Base-by-base conservation (phyloP, 2,113 vertebrate genomes). In the Cisticola juncidis region DNA sequence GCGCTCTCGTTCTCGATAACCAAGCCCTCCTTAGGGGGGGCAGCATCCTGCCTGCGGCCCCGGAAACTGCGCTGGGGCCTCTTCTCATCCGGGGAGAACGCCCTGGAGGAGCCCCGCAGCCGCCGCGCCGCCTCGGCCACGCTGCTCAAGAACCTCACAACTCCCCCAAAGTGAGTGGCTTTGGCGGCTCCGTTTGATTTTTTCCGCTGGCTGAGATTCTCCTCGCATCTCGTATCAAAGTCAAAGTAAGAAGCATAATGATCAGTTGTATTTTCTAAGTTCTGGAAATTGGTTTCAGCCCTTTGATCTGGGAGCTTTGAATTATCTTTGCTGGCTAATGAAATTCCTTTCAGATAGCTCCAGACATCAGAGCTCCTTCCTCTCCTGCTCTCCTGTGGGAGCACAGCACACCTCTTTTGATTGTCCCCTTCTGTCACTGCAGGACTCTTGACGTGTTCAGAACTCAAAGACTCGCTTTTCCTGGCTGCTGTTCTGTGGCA, bases 261-360 rank as follows among this genome's bases (percentile, higher is more conserved):
- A 96, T 98, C 98, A 5, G 97, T 95, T 61, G 95, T 97, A 77
- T 98, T 97, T 94, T 98, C 98, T 29, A 98, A 69, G 35, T 98
- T 98, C 93, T 97, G 98, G 90, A 98, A 97, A 95, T 95, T 98
- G 21, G 97, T 98, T 90, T 98, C 98, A 71, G 97, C 97, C 80
- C 98, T 98, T 97, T 98, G 98, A 94, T 98, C 98, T 40, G 97
- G 91, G 73, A 96, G 96, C 61, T 97, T 98, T 40, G 98, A 97
- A 70, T 97, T 95, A 89, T 98, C 97, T 94, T 97, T 98, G 91
- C 97, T 97, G 72, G 98, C 95, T 70, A 98, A 82, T 47, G 99
- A 99, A 96, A 99, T 98, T 88, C 98, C 98, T 97, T 98, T 99
- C 92, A 99, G 92, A 97, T 99, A 99, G 94, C 97, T 98, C 98